A percentile compares a stretch with the other conserved stretches of the same genome.
Evolutionary conservation across 2,797 vertebrate genomes (phyloP).

Genomic region (Helarctos malayanus): DNA sequence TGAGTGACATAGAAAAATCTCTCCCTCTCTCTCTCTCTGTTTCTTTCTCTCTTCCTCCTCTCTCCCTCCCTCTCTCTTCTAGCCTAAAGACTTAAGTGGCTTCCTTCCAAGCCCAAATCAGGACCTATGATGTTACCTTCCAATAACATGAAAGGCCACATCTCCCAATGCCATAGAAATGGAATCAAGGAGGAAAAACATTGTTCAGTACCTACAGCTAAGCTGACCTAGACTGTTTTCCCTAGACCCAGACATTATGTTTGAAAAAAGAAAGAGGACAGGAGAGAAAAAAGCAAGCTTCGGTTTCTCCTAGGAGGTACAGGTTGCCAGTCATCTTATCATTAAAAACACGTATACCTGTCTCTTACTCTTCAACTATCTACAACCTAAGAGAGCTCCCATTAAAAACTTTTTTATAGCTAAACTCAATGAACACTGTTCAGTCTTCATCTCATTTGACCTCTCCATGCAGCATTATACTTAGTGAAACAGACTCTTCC

Average conservation of each 20-base stretch:
- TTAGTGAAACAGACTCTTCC: neutral
- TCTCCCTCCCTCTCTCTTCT: neutral
- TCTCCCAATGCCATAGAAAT: neutral
- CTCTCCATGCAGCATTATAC: neutral
- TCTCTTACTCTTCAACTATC: neutral
- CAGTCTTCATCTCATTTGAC: neutral
- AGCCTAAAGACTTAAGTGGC: neutral
- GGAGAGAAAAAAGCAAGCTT: neutral
- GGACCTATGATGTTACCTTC: neutral
- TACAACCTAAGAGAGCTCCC: neutral
- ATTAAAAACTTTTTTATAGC: constrained; percentile 14
- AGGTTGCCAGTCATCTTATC: neutral
- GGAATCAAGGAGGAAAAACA: neutral
- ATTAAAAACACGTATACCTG: neutral
- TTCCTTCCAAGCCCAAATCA: neutral
- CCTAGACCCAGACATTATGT: neutral
- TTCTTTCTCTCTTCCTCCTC: too few relatives aligned
- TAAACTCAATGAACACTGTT: neutral
- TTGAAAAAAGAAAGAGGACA: neutral
- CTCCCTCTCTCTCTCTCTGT: neutral
- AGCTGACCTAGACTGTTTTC: neutral
- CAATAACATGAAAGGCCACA: neutral
- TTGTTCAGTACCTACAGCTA: neutral
- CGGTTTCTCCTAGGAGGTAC: neutral
- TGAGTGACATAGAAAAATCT: neutral